A percentile compares a stretch with the other conserved stretches of the same genome.
Conservation (phyloP, 2,888 invertebrate species). For the Zaprionus lineosus region DNA sequence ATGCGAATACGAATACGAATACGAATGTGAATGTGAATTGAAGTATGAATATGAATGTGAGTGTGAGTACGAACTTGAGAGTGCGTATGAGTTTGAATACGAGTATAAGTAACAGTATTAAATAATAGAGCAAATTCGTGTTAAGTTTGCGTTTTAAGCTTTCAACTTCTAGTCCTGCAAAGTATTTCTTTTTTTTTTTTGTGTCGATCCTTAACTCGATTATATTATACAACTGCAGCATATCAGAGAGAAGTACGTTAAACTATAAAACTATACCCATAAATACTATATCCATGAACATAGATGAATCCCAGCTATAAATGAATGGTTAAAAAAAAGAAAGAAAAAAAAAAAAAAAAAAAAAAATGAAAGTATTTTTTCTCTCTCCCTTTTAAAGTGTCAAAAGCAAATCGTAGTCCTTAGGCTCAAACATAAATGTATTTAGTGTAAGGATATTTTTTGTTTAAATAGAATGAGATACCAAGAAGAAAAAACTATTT, state of each 20-base stretch:
- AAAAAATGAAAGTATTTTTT: constrained; percentile 43
- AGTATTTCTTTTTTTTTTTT: constrained; percentile 27
- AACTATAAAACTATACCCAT: constrained; percentile 10
- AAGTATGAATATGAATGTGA: too few relatives aligned
- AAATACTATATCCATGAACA: neutral
- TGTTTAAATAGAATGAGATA: too few relatives aligned
- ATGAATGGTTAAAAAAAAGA: neutral
- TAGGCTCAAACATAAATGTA: constrained; percentile 30
- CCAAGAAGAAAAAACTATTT: constrained; percentile 49
- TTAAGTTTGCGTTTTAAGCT: constrained; percentile 45
- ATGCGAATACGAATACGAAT: constrained; percentile 8
- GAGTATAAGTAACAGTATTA: constrained; percentile 58
- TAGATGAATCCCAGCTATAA: neutral
- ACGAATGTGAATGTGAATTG: constrained; percentile 20
- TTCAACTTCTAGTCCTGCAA: constrained; percentile 43
- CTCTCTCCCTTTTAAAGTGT: constrained; percentile 44
- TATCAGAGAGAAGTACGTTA: constrained; percentile 29
- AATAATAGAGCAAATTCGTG: constrained; percentile 47
- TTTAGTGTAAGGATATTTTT: too few relatives aligned
- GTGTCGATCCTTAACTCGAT: neutral
- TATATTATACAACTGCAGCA: constrained; percentile 36
- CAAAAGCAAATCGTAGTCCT: constrained; percentile 34
- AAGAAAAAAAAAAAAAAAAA: neutral
- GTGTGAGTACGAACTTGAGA: too few relatives aligned
- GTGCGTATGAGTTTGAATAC: constrained; percentile 6